Percentiles rank a stretch among this genome's conserved stretches.
Conservation (phyloP, 2,888 invertebrate genomes). For the Coecobrya sp. region DNA sequence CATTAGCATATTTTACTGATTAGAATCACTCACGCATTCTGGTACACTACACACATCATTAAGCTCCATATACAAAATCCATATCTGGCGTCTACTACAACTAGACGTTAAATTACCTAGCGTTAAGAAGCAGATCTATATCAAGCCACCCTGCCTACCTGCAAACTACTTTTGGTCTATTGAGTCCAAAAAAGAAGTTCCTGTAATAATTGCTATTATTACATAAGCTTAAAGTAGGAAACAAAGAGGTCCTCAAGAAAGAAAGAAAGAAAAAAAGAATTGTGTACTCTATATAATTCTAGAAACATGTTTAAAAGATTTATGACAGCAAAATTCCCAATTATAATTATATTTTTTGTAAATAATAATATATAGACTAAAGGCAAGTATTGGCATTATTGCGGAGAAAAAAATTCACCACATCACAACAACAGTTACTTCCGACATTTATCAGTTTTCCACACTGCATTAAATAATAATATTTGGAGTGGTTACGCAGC, state of each 20-base stretch:
- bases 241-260: not conserved
- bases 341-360: conserved; percentile 30
- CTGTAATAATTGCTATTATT: conserved; percentile 35
- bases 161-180: conserved; percentile 5
- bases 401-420: not conserved
- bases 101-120: not conserved
- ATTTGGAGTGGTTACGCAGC: conserved; percentile 37
- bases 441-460: conserved; percentile 42
- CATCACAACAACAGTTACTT: conserved; percentile 8
- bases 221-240: conserved; percentile 1
- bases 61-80: not conserved
- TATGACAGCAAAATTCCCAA: conserved; percentile 41
- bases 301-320: conserved; percentile 35
- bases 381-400: conserved; percentile 15
- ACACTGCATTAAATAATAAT: not conserved
- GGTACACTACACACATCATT: not conserved
- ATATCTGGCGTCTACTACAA: not conserved
- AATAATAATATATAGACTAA: not conserved
- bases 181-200: conserved; percentile 41
- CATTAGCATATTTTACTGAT: not conserved
- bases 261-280: not conserved
- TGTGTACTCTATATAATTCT: not conserved
- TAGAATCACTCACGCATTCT: conserved; percentile 26
- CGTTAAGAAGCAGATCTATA: conserved; percentile 8
- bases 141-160: not conserved